Percentiles rank a stretch among this genome's conserved stretches.
phyloP scores from a whole-genome alignment of 2,888 invertebrate genomes.

The Agelastica alni region DNA sequence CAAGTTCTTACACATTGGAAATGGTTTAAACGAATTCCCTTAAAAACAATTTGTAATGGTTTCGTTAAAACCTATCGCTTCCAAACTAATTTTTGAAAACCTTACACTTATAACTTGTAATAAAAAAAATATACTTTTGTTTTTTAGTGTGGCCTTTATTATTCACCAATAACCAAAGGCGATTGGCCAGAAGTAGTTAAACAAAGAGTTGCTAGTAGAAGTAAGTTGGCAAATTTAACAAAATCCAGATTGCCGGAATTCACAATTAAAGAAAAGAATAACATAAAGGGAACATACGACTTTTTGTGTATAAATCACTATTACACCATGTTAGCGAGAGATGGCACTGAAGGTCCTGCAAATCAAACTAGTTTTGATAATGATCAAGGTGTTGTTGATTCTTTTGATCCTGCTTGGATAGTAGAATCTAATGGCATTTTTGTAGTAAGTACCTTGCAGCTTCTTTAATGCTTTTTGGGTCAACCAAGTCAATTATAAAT shows the following conservation, averaged over 20 bases:
- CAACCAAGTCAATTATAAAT: too few species aligned
- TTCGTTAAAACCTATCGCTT: too few species aligned
- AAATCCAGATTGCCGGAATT: slow-evolving; percentile 67
- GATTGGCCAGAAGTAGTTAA: slow-evolving; percentile 71
- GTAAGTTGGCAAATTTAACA: slow-evolving; percentile 53
- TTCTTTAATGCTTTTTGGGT: too few species aligned
- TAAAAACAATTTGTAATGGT: too few species aligned
- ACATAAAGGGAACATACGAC: slow-evolving; percentile 67
- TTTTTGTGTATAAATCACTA: slow-evolving; percentile 77
- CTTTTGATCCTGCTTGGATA: slow-evolving; percentile 5
- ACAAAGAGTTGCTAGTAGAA: slow-evolving; percentile 61
- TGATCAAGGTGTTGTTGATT: slow-evolving; percentile 7
- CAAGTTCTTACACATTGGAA: too few species aligned
- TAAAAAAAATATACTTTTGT: too few species aligned
- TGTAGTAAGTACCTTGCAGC: slow-evolving; percentile 8
- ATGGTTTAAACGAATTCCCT: too few species aligned
- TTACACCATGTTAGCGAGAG: slow-evolving; percentile 19
- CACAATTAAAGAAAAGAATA: slow-evolving; percentile 62
- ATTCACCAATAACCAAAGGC: slow-evolving; percentile 64
- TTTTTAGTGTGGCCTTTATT: slow-evolving; percentile 35
- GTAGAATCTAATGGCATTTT: slow-evolving; percentile 1
- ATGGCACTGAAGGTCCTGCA: background rate
- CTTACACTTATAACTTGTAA: too few species aligned
- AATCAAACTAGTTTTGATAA: slow-evolving; percentile 5
- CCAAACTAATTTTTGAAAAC: too few species aligned